Evolutionary conservation across 2,113 vertebrate species (phyloP).

Genomic region (Prionailurus bengalensis): DNA sequence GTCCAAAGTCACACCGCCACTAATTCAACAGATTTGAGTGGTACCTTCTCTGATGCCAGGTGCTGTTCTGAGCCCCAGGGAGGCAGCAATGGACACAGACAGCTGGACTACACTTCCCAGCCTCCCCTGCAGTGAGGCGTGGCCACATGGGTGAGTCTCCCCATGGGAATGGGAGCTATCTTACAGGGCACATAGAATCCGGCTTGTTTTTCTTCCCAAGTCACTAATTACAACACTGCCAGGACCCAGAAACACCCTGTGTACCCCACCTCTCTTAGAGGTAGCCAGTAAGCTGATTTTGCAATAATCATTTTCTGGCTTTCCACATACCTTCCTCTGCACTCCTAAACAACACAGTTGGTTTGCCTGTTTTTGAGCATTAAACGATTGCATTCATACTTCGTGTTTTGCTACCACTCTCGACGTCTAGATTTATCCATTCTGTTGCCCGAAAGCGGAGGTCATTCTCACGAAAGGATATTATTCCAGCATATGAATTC

Average conservation of each 20-base stretch:
- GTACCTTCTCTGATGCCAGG: background rate
- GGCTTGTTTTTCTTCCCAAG: background rate
- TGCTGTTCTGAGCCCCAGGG: background rate
- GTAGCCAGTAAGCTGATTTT: background rate
- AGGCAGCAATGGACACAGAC: background rate
- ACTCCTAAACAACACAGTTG: background rate
- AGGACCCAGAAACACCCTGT: background rate
- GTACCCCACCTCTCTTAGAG: background rate
- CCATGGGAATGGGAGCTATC: background rate
- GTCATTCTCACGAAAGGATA: background rate
- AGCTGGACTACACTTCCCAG: background rate
- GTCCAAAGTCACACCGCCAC: background rate
- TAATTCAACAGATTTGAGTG: background rate
- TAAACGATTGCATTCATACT: background rate
- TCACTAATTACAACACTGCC: background rate
- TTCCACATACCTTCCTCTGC: background rate
- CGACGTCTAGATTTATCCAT: background rate
- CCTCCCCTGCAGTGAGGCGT: background rate
- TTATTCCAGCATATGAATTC: background rate
- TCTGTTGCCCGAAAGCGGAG: too few relatives aligned
- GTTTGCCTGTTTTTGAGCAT: background rate
- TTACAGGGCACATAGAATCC: background rate
- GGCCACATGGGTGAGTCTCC: fast-evolving
- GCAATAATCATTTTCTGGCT: background rate
- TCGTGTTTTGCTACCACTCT: background rate